Evolutionary conservation across 2,797 vertebrate species (phyloP).

Genomic region (Malurus splendens): DNA sequence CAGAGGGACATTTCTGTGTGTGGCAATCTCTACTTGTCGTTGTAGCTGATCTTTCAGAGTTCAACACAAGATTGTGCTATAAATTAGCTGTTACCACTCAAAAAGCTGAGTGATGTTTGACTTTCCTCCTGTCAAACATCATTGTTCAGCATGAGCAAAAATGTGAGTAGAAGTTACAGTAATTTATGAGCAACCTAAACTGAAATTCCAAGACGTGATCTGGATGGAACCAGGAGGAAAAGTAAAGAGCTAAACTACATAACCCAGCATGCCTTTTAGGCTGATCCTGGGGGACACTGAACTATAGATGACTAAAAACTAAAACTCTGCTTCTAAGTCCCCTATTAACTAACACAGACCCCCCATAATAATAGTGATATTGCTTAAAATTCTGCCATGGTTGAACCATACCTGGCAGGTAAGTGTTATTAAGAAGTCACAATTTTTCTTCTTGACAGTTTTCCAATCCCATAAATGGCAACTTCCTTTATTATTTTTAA

Average conservation of each 20-base stretch:
- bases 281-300: not conserved
- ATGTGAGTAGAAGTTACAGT: not conserved
- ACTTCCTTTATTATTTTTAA: constrained; percentile 49
- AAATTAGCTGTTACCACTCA: not conserved
- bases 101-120: not conserved
- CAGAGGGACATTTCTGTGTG: not conserved
- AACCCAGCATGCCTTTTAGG: not conserved
- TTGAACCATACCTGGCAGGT: not conserved
- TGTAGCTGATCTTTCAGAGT: not conserved
- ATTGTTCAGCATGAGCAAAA: not conserved
- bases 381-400: not conserved
- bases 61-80: not conserved
- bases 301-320: not conserved
- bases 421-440: not conserved
- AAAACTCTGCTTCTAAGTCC: not conserved
- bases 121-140: not conserved
- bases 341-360: not conserved
- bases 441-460: not conserved
- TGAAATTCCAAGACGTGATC: not conserved
- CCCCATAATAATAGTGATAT: not conserved
- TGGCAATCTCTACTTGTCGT: not conserved
- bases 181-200: not conserved
- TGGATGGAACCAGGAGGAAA: not conserved
- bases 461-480: not conserved
- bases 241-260: not conserved